Conservation (phyloP, 1,140 invertebrate species). For the Anagrus nilaparvatae region DNA sequence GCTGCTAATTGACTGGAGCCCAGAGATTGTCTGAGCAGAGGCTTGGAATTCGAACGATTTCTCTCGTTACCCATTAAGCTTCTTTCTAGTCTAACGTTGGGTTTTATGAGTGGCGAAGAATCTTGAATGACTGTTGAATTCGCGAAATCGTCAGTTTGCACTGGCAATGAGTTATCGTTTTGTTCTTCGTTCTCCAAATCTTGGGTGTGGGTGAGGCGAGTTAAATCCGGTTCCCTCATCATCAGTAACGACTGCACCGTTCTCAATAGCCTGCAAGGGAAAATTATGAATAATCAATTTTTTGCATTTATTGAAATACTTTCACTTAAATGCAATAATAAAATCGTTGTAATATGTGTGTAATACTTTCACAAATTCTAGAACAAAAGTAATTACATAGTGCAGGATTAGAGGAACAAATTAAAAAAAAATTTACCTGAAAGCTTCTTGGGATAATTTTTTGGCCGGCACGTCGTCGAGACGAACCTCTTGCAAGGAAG, state of each 20-base stretch:
- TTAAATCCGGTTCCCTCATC: constrained; percentile 53
- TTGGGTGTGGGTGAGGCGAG: constrained; percentile 27
- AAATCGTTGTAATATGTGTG: no score
- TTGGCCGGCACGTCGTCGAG: constrained; percentile 48
- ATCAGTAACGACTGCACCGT: constrained; percentile 55
- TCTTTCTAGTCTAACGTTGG: constrained; percentile 3
- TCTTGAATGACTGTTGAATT: constrained; percentile 25
- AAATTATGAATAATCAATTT: background rate
- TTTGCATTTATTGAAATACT: background rate
- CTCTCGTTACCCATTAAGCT: constrained; percentile 10
- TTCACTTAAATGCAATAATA: background rate
- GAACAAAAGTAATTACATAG: no score
- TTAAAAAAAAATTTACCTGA: constrained; percentile 40
- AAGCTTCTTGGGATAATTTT: constrained; percentile 58
- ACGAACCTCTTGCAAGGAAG: constrained; percentile 20
- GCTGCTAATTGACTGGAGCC: no score
- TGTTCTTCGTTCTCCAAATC: constrained; percentile 16
- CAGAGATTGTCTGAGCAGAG: no score
- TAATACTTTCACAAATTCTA: no score
- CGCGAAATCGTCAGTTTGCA: constrained; percentile 21
- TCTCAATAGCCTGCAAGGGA: constrained; percentile 42
- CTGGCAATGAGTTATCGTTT: constrained; percentile 18
- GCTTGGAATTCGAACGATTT: constrained; percentile 6
- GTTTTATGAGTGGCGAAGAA: background rate
- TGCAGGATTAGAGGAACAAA: no score